Evolutionary conservation across 2,888 invertebrate genomes (phyloP), one percentile per base, ranked within the genome.

Genomic region (Drosophila prostipennis): DNA sequence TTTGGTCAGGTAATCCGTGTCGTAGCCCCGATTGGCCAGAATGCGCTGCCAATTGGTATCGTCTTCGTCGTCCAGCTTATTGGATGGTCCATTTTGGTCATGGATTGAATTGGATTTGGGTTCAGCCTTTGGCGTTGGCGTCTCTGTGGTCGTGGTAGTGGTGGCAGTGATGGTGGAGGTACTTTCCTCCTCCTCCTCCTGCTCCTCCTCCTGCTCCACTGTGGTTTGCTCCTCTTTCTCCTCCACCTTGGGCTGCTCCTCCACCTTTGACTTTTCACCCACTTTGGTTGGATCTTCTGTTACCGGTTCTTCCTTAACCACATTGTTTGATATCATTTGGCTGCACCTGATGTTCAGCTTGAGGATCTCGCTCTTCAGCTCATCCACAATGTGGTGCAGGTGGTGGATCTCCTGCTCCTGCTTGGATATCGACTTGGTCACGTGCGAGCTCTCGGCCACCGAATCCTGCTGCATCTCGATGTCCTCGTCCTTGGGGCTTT

Each of bases 11-110:
- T 79, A 82, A 2, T 75, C 77, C 19, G 73, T 79, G 45, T 87
- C 80, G 37, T 90, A 90, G 13, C 90, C 90, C 3, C 87, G 88
- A 6, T 65, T 76, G 32, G 86, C 75, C 76, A 90, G 70, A 36
- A 83, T 46, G 3, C 56, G 54, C 8, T 81, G 58, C 90, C 90
- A 90, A 14, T 74, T 54, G 39, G 64, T 59, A 3, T 51, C 55
- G 10, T 75, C 63, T 5, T 58, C 60, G 11, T 77, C 67, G 10
- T 16, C 29, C 34, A 48, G 39, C 32, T 39, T 57, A 4, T 37
- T 19, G 42, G 43, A 23, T 6, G 45, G 23, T 39, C 56, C 14
- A 42, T 19, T 19, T 19, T 19, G 19, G 19, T 19, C 19, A 19
- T 65, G 42, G 37, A 49, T 7, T 52, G 60, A 40, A 14, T 14